Evolutionary conservation across 2,888 invertebrate species (phyloP).

Genomic region (Leistus spinibarbis): DNA sequence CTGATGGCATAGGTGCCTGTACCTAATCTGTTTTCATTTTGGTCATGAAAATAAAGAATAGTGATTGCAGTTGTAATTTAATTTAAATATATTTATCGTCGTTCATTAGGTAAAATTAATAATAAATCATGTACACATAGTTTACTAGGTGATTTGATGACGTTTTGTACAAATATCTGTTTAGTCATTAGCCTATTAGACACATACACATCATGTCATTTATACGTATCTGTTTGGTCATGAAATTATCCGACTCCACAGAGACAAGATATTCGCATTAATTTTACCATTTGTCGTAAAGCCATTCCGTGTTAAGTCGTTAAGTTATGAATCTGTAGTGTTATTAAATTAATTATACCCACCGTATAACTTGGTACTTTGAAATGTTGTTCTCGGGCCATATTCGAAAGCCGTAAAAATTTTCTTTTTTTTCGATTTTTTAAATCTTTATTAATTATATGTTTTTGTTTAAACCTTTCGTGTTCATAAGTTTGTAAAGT

Average conservation of each 20-base stretch:
- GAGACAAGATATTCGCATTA: slow-evolving; percentile 17
- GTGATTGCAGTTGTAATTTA: no score
- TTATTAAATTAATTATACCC: slow-evolving; percentile 37
- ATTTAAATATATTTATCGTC: background rate
- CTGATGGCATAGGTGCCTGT: no score
- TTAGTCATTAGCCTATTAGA: background rate
- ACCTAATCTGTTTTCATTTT: no score
- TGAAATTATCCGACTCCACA: background rate
- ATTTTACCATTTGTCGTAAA: slow-evolving; percentile 22
- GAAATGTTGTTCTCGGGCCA: background rate
- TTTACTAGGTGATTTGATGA: background rate
- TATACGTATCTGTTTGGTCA: background rate
- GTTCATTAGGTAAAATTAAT: background rate
- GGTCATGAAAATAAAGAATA: no score
- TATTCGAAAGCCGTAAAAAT: background rate
- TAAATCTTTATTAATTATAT: background rate
- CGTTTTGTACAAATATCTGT: background rate
- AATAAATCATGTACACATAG: background rate
- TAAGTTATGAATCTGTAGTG: slow-evolving; percentile 32
- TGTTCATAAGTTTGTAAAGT: background rate
- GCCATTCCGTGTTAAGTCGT: slow-evolving; percentile 17
- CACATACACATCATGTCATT: background rate
- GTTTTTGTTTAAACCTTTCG: background rate
- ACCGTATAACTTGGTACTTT: background rate
- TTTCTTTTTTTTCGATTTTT: background rate